Percentiles rank a stretch among this genome's conserved stretches.
phyloP scores from a whole-genome alignment of 2,113 vertebrate species.

The Danionella cerebrum region DNA sequence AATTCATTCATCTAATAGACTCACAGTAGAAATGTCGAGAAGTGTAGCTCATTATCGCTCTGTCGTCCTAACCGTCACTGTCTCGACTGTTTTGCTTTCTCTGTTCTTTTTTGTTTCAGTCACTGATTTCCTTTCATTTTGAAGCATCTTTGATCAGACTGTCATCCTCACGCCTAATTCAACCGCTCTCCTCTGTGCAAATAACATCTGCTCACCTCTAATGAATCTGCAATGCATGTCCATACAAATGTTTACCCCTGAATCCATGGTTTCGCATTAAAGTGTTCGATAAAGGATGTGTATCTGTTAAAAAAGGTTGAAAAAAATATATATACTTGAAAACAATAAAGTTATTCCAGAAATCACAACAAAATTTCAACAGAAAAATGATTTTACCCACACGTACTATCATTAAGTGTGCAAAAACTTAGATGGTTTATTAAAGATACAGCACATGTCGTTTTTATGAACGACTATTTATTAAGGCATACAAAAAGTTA shows the following conservation, averaged over 20 bases:
- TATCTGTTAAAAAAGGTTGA: no score
- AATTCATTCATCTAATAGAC: neutral
- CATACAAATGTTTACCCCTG: neutral
- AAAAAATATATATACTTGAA: no score
- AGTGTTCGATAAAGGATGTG: no score
- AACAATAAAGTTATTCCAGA: no score
- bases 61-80: neutral
- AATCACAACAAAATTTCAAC: no score
- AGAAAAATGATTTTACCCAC: no score
- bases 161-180: neutral
- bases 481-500: no score
- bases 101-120: neutral
- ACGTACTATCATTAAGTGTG: no score
- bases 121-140: neutral
- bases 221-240: neutral
- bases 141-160: slow-evolving; percentile 3
- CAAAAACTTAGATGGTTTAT: no score
- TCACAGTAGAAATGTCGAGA: neutral
- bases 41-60: neutral
- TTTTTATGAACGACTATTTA: no score
- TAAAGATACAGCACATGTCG: no score
- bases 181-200: neutral
- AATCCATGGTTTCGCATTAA: neutral
- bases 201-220: neutral
- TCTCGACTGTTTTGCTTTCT: slow-evolving; percentile 10